phyloP scores from a whole-genome alignment of 1,140 invertebrate species.

The Euura lappo region DNA sequence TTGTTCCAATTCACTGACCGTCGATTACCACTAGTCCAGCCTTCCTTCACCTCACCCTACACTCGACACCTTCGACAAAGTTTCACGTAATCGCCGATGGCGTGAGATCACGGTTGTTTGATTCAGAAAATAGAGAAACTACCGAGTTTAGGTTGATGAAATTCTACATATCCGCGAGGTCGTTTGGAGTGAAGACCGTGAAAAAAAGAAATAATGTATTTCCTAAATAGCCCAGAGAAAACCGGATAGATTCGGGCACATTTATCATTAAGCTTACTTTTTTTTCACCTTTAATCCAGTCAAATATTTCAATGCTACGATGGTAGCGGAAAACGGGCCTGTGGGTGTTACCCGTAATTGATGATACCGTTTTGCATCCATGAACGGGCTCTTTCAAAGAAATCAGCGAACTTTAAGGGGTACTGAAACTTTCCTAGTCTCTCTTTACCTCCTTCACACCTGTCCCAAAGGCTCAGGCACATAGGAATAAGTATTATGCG shows the following conservation, averaged over 20 bases:
- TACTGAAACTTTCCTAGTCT: background rate
- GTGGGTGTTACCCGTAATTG: background rate
- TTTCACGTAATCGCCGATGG: background rate
- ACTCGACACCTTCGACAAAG: background rate
- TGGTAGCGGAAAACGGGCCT: background rate
- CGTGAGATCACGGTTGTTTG: background rate
- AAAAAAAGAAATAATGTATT: too few relatives aligned
- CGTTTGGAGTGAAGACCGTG: too few relatives aligned
- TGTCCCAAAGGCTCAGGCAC: background rate
- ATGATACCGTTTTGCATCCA: slow-evolving; percentile 4
- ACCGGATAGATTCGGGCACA: background rate
- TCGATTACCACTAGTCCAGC: slow-evolving; percentile 41
- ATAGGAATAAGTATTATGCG: background rate
- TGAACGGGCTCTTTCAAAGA: slow-evolving; percentile 6
- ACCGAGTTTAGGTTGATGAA: too few relatives aligned
- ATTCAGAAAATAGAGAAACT: too few relatives aligned
- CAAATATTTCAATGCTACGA: slow-evolving; percentile 1
- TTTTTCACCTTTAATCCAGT: slow-evolving; percentile 9
- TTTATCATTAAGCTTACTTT: slow-evolving; percentile 11
- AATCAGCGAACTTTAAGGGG: background rate
- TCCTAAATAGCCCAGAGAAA: too few relatives aligned
- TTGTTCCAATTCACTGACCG: slow-evolving; percentile 51
- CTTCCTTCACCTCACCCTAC: slow-evolving; percentile 19
- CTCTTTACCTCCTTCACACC: background rate
- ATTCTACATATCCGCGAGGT: too few relatives aligned